Percentiles rank a stretch among this genome's conserved stretches.
phyloP scores from a whole-genome alignment of 2,888 invertebrate species.

The Tuta absoluta region DNA sequence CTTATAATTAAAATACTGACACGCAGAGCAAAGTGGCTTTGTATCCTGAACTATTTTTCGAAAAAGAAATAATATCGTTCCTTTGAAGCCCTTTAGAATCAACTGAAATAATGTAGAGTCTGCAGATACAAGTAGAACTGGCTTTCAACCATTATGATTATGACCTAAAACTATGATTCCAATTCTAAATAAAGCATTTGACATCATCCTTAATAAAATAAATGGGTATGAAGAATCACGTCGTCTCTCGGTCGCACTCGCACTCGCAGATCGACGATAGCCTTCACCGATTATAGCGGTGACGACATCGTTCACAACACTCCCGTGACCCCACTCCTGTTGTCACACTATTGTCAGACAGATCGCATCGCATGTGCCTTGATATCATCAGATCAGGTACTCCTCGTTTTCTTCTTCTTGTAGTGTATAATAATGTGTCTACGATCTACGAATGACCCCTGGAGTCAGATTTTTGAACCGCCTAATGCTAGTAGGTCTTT shows the following conservation, averaged over 20 bases:
- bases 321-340: constrained; percentile 48
- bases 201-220: constrained; percentile 51
- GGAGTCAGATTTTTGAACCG: too few species aligned
- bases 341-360: constrained; percentile 38
- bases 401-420: too few species aligned
- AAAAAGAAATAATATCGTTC: neutral
- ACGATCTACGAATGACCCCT: too few species aligned
- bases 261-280: constrained; percentile 53
- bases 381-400: neutral
- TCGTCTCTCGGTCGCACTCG: constrained; percentile 37
- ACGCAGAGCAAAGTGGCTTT: constrained; percentile 4
- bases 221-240: constrained; percentile 37
- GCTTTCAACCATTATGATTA: neutral
- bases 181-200: constrained; percentile 34
- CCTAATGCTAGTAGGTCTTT: too few species aligned
- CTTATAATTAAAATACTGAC: constrained; percentile 18
- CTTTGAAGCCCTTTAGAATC: neutral
- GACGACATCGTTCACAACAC: constrained; percentile 64
- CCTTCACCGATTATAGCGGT: constrained; percentile 75
- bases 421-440: too few species aligned
- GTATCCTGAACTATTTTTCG: constrained; percentile 9
- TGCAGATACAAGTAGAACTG: neutral
- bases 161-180: neutral
- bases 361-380: neutral
- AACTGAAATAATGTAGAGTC: neutral